Evolutionary conservation across 2,797 vertebrate genomes (phyloP).

Genomic region (Mastacembelus armatus): DNA sequence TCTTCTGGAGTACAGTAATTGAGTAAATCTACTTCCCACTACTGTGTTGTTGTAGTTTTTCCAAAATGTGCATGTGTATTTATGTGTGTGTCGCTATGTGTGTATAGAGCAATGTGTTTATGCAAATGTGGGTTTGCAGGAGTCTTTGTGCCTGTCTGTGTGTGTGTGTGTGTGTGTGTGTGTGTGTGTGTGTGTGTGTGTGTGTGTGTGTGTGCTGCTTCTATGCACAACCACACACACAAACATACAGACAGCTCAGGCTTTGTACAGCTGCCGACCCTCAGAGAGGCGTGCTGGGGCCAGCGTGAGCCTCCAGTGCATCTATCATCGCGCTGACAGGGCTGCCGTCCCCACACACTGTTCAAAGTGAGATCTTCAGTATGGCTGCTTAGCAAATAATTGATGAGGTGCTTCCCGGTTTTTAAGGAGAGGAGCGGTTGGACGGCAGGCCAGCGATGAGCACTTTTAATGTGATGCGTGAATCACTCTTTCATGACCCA

Average conservation of each 20-base stretch:
- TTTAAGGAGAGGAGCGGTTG: slow-evolving; percentile 71
- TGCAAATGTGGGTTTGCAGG: too few relatives aligned
- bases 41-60: too few relatives aligned
- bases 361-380: slow-evolving; percentile 83
- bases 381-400: slow-evolving; percentile 84
- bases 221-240: too few relatives aligned
- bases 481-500: slow-evolving; percentile 79
- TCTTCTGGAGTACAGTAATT: background rate
- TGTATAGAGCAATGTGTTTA: slow-evolving; percentile 31
- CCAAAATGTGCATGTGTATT: background rate
- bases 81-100: slow-evolving; percentile 20
- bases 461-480: slow-evolving; percentile 73
- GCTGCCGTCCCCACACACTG: slow-evolving; percentile 76
- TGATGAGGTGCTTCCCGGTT: slow-evolving; percentile 79
- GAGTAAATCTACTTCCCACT: background rate
- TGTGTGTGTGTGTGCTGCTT: too few relatives aligned
- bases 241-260: slow-evolving; percentile 18
- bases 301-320: slow-evolving; percentile 73
- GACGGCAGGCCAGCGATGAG: slow-evolving; percentile 55
- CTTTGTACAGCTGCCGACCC: slow-evolving; percentile 68
- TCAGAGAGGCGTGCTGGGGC: slow-evolving; percentile 73
- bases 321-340: slow-evolving; percentile 80
- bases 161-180: background rate
- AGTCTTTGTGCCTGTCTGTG: background rate
- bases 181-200: background rate